phyloP scores from a whole-genome alignment of 2,113 vertebrate species.

The Psammodynastes pulverulentus region DNA sequence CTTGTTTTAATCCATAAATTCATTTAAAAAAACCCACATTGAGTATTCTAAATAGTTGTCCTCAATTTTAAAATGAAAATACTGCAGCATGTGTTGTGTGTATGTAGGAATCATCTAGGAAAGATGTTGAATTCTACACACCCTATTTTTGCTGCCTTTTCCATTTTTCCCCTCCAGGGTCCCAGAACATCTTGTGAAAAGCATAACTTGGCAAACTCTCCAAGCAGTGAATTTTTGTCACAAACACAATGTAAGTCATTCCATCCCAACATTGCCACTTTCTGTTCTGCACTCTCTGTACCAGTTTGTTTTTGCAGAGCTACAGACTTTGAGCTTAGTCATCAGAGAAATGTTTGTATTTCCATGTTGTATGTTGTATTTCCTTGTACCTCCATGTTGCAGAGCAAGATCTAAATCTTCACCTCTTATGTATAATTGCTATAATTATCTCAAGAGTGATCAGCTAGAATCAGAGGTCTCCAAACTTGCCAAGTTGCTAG shows the following conservation, averaged over 20 bases:
- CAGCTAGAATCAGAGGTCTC: too few relatives aligned
- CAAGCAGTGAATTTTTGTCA: slow-evolving; percentile 96
- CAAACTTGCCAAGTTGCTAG: too few relatives aligned
- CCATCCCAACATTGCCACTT: accelerated
- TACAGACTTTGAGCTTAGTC: background rate
- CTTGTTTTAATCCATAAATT: background rate
- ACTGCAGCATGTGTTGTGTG: background rate
- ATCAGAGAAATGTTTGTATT: background rate
- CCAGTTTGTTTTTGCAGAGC: background rate
- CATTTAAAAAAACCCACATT: background rate
- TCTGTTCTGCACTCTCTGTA: background rate
- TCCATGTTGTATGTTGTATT: background rate
- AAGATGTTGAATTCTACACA: background rate
- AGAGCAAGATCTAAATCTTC: too few relatives aligned
- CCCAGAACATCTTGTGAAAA: slow-evolving; percentile 87
- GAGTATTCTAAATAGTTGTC: background rate
- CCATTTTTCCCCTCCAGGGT: slow-evolving; percentile 68
- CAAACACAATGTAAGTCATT: slow-evolving; percentile 85
- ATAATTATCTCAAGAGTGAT: background rate
- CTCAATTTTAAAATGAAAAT: background rate
- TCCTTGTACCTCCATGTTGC: background rate
- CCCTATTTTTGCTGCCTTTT: background rate
- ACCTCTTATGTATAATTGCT: background rate
- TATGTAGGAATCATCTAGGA: background rate
- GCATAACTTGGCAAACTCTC: slow-evolving; percentile 92